These are phyloP conservation scores for Coranthus polyacanthus DNA, from an alignment of 2,797 vertebrate genomes.

Conservation along the genomic window DNA sequence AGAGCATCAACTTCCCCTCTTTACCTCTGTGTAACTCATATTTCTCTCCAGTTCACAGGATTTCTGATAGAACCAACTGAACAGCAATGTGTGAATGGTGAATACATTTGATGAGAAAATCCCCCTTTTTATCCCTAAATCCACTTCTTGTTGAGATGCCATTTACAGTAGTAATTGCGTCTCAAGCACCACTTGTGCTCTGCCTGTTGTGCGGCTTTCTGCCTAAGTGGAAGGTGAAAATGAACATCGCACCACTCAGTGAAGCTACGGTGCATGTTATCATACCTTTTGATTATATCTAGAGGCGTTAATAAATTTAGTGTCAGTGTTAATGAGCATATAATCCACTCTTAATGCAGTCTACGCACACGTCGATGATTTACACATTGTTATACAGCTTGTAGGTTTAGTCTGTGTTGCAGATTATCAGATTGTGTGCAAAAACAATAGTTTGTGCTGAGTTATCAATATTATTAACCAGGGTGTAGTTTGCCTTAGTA, in stretches of 20 bases:
- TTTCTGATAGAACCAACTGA: conserved; percentile 60
- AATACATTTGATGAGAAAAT: conserved; percentile 67
- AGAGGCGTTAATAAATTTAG: conserved; percentile 66
- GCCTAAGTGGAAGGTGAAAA: conserved; percentile 73
- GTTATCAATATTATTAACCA: too few species aligned
- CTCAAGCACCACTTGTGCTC: conserved; percentile 66
- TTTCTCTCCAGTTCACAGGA: conserved; percentile 30
- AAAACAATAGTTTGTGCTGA: background rate
- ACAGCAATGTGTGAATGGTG: conserved; percentile 58
- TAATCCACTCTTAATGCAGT: conserved; percentile 56
- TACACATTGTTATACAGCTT: conserved; percentile 23
- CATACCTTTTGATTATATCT: conserved; percentile 60
- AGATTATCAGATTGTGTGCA: conserved; percentile 29
- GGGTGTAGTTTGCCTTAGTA: background rate
- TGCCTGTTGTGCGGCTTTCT: conserved; percentile 48
- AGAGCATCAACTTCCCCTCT: conserved; percentile 21
- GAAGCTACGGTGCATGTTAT: conserved; percentile 49
- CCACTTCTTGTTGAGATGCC: conserved; percentile 70
- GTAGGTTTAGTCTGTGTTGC: conserved; percentile 31
- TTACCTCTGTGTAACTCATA: conserved; percentile 26
- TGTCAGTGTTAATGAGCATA: conserved; percentile 61
- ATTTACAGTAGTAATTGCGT: conserved; percentile 65
- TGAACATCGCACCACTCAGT: conserved; percentile 65
- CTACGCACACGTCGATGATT: conserved; percentile 36
- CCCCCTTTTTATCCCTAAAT: conserved; percentile 67